Percentiles rank a stretch among this genome's conserved stretches.
phyloP scores from a whole-genome alignment of 2,113 vertebrate species.

The Paradoxurus hermaphroditus region DNA sequence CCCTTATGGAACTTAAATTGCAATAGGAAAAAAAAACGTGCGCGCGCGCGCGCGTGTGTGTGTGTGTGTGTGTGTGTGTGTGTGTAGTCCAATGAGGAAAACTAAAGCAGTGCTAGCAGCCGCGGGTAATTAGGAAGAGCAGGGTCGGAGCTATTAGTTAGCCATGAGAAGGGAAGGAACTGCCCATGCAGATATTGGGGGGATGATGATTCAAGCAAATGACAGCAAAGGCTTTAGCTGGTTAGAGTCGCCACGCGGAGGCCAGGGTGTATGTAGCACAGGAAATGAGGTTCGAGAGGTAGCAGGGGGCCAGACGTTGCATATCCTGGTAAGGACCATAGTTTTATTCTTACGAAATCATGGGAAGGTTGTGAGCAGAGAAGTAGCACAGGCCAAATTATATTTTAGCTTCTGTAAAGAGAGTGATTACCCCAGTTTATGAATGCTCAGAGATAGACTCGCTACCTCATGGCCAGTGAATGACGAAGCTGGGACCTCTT shows the following conservation, averaged over 20 bases:
- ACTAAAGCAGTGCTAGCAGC: neutral
- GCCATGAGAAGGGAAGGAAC: neutral
- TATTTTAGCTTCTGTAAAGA: neutral
- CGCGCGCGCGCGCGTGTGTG: no score
- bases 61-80: neutral
- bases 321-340: neutral
- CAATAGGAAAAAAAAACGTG: neutral
- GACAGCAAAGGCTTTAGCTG: neutral
- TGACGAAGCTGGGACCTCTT: neutral
- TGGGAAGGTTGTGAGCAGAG: neutral
- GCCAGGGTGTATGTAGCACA: no score
- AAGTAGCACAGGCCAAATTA: neutral
- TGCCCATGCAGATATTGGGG: neutral
- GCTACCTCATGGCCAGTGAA: fast-evolving
- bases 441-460: neutral
- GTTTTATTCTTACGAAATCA: neutral
- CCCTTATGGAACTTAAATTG: neutral
- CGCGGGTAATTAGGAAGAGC: neutral
- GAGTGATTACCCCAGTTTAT: neutral
- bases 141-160: neutral
- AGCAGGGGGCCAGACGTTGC: neutral
- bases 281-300: neutral
- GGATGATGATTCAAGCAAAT: neutral
- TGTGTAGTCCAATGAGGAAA: neutral
- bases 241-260: neutral